Evolutionary conservation across 37 sponge, comb jelly and placozoan species (phyloP).

Genomic region (Haliclona indistincta): DNA sequence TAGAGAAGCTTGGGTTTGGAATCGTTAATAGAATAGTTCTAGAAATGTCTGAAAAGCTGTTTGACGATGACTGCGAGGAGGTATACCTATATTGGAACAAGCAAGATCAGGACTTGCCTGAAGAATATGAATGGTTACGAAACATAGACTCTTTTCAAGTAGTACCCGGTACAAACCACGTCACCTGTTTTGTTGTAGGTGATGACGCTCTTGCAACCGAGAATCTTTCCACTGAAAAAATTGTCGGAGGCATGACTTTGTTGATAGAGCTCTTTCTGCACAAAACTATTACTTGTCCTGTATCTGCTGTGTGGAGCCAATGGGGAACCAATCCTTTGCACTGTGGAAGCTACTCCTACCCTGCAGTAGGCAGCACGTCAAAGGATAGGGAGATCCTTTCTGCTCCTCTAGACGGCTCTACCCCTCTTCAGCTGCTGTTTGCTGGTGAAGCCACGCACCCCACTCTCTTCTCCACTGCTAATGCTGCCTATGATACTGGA

Average conservation of each 20-base stretch:
- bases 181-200: neutral
- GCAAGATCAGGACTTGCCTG: neutral
- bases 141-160: neutral
- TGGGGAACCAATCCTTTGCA: neutral
- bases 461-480: slow-evolving; percentile 7
- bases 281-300: neutral
- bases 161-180: neutral
- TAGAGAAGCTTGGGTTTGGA: slow-evolving; percentile 53
- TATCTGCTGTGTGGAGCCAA: neutral
- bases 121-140: too few species aligned
- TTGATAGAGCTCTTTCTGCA: slow-evolving; percentile 1
- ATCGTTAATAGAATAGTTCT: slow-evolving; percentile 61
- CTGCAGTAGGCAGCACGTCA: neutral
- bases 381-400: neutral
- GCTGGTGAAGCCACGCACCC: slow-evolving; percentile 44
- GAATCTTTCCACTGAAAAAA: neutral
- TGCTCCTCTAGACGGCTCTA: neutral
- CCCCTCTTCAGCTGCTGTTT: slow-evolving; percentile 30
- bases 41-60: neutral
- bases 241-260: neutral
- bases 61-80: neutral
- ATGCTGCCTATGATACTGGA: slow-evolving; percentile 39
- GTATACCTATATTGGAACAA: neutral
- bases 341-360: slow-evolving; percentile 22
- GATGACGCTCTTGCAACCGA: neutral